A percentile compares a stretch with the other conserved stretches of the same genome.
phyloP scores from a whole-genome alignment of 92 coral and sea anemone genomes.

The Porites cylindrica region DNA sequence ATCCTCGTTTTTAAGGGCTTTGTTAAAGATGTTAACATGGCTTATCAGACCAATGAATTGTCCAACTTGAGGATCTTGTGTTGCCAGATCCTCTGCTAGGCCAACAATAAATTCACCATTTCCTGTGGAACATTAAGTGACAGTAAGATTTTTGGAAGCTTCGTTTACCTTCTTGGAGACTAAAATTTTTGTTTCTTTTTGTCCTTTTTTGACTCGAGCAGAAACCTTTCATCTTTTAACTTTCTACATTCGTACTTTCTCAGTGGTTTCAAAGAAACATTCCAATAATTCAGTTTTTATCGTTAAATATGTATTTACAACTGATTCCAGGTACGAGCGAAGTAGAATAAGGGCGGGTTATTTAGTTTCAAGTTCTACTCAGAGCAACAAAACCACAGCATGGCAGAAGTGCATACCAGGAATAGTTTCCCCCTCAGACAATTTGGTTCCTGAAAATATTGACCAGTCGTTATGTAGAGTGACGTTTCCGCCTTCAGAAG shows the following conservation, averaged over 20 bases:
- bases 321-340: background rate
- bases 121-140: constrained; percentile 20
- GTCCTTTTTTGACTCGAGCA: too few relatives aligned
- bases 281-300: too few relatives aligned
- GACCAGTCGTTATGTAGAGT: background rate
- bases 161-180: too few relatives aligned
- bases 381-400: background rate
- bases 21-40: constrained; percentile 41
- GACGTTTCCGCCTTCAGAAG: constrained; percentile 10
- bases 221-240: too few relatives aligned
- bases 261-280: too few relatives aligned
- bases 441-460: background rate
- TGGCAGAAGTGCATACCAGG: constrained; percentile 36
- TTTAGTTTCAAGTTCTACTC: background rate
- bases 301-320: too few relatives aligned
- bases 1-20: background rate
- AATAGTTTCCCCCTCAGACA: constrained; percentile 35
- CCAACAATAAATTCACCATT: constrained; percentile 45
- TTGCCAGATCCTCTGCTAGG: constrained; percentile 17
- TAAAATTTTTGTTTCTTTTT: too few relatives aligned
- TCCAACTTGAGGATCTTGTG: constrained; percentile 1
- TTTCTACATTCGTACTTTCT: too few relatives aligned
- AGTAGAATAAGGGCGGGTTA: background rate
- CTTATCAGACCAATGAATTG: constrained; percentile 55
- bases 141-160: too few relatives aligned